These are phyloP conservation scores for Mormyrus hasselquistii DNA, from an alignment of 2,797 vertebrate genomes.

Conservation along the genomic window DNA sequence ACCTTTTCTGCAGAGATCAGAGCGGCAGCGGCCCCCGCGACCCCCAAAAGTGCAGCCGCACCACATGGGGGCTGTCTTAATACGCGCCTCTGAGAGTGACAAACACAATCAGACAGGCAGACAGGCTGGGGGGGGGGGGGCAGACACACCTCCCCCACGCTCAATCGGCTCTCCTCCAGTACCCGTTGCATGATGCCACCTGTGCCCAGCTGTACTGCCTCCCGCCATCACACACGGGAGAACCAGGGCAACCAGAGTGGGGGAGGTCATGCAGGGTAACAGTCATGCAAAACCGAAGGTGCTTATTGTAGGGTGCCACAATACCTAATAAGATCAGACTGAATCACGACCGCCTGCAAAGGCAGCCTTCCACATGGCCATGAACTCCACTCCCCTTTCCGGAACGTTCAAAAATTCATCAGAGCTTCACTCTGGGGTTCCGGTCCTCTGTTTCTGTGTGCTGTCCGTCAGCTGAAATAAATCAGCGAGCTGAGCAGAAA, in stretches of 20 bases:
- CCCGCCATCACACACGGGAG: constrained; percentile 30
- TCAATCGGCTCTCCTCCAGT: constrained; percentile 19
- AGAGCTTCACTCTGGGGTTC: not conserved
- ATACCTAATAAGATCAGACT: not conserved
- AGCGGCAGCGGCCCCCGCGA: not conserved
- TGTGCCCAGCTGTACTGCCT: constrained; percentile 47
- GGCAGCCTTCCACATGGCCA: not conserved
- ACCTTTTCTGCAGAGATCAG: not conserved
- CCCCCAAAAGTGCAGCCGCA: not conserved
- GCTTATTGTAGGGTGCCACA: not conserved
- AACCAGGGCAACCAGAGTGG: not conserved
- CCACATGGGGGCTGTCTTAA: not conserved
- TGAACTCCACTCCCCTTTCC: not conserved
- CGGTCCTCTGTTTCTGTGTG: not conserved
- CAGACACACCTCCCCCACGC: not conserved
- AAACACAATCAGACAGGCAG: not conserved
- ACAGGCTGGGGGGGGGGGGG: constrained; percentile 6
- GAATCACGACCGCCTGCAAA: not conserved
- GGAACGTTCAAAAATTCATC: not conserved
- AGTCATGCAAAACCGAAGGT: constrained; percentile 23
- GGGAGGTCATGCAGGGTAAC: constrained; percentile 28
- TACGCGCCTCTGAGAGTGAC: not conserved
- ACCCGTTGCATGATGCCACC: constrained; percentile 41
- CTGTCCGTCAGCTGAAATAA: not conserved
- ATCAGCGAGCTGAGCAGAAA: not conserved